These are phyloP conservation scores for Stenopsyche tienmushanensis DNA, from an alignment of 1,140 invertebrate genomes.

Conservation along the genomic window DNA sequence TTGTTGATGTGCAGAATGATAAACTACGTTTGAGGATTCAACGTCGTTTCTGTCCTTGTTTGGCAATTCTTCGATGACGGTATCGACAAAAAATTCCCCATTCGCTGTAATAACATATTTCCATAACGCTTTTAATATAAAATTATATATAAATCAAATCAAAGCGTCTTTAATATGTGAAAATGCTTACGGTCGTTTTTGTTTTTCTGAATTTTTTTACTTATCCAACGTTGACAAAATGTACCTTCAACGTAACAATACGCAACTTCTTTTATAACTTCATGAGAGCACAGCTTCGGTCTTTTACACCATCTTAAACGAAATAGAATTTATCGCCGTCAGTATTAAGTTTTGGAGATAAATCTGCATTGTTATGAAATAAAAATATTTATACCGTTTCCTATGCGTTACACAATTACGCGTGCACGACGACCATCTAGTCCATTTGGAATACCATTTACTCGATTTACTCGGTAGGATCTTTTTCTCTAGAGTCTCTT, in stretches of 20 bases:
- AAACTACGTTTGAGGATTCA: slow-evolving; percentile 15
- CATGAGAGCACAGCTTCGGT: slow-evolving; percentile 69
- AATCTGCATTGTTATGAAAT: background rate
- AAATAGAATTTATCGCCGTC: background rate
- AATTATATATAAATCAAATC: slow-evolving; percentile 5
- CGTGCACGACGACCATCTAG: slow-evolving; percentile 35
- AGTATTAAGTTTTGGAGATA: too few relatives aligned
- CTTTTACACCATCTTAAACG: slow-evolving; percentile 69
- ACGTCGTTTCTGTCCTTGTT: slow-evolving; percentile 32
- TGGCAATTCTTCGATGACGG: slow-evolving; percentile 32
- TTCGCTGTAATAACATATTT: slow-evolving; percentile 16
- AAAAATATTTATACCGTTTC: slow-evolving; percentile 28
- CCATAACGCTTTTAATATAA: background rate
- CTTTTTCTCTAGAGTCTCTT: slow-evolving; percentile 20
- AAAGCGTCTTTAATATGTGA: too few relatives aligned
- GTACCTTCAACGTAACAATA: slow-evolving; percentile 82
- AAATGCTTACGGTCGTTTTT: slow-evolving; percentile 45
- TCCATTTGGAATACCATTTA: slow-evolving; percentile 41
- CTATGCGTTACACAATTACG: slow-evolving; percentile 31
- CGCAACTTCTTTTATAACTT: slow-evolving; percentile 75
- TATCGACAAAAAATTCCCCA: slow-evolving; percentile 34
- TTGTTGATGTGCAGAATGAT: background rate
- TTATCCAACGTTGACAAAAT: slow-evolving; percentile 74
- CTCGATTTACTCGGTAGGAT: slow-evolving; percentile 36
- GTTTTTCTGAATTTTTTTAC: slow-evolving; percentile 57